phyloP scores from a whole-genome alignment of 1,140 invertebrate species.

The Sesamia nonagrioides region DNA sequence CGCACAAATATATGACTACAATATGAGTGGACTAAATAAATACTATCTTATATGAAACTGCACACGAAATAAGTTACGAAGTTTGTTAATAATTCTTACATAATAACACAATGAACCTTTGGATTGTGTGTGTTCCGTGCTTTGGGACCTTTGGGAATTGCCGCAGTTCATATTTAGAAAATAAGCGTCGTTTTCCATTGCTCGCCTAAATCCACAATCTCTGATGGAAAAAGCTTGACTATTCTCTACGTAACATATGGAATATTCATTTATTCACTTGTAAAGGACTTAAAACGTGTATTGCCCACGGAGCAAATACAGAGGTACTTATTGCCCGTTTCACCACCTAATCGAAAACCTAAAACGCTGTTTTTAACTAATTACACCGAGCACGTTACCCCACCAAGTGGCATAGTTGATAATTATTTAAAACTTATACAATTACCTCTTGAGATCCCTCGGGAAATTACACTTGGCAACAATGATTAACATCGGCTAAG shows the following conservation, averaged over 20 bases:
- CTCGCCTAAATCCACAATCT: no score
- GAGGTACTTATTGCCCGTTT: neutral
- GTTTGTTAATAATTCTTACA: no score
- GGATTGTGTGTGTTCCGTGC: no score
- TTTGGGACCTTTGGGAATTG: no score
- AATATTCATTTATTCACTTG: neutral
- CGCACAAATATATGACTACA: no score
- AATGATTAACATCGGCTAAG: conserved; percentile 38
- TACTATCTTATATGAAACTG: no score
- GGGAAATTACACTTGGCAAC: conserved; percentile 43
- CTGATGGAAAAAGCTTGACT: neutral
- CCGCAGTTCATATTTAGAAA: no score
- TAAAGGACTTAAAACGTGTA: neutral
- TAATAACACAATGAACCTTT: no score
- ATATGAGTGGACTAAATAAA: no score
- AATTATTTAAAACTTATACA: conserved; percentile 50
- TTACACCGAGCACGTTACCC: conserved; percentile 30
- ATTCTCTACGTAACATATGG: neutral
- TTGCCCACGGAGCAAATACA: no score
- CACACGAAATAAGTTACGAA: no score
- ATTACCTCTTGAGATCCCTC: conserved; percentile 24
- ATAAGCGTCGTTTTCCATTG: no score
- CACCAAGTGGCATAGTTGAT: conserved; percentile 26
- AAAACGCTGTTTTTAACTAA: conserved; percentile 30
- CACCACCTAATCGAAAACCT: neutral